These are phyloP conservation scores for Mastacembelus armatus DNA, from an alignment of 2,797 vertebrate genomes.

Conservation along the genomic window DNA sequence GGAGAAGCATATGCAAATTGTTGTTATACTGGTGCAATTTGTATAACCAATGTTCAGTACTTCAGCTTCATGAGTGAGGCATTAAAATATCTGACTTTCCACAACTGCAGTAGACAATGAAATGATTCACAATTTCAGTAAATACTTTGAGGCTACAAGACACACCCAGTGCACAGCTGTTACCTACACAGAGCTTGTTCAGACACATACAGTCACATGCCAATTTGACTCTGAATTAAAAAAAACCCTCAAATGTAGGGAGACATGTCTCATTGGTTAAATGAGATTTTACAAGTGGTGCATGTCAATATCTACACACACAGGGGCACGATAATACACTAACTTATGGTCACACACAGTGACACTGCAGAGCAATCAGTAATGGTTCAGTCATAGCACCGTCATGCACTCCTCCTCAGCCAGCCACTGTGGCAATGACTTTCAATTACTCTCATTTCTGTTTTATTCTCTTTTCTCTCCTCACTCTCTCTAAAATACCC, in stretches of 20 bases:
- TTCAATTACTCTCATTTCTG: conserved; percentile 47
- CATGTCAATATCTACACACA: conserved; percentile 1
- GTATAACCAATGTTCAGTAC: conserved; percentile 3
- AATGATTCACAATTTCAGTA: conserved; percentile 25
- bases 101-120: neutral
- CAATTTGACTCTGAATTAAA: conserved; percentile 37
- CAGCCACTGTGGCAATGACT: conserved; percentile 38
- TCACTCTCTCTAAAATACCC: conserved; percentile 36
- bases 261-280: conserved; percentile 56
- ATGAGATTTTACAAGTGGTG: conserved; percentile 39
- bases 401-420: conserved; percentile 47
- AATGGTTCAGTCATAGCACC: conserved; percentile 47
- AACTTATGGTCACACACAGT: conserved; percentile 26
- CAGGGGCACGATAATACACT: conserved; percentile 25
- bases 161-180: conserved; percentile 6
- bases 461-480: conserved; percentile 31
- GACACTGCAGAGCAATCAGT: conserved; percentile 54
- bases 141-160: neutral
- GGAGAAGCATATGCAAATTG: conserved; percentile 48
- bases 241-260: conserved; percentile 37
- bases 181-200: conserved; percentile 8
- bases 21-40: conserved; percentile 19
- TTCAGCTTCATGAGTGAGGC: conserved; percentile 18
- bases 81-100: conserved; percentile 17
- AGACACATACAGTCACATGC: conserved; percentile 4